A percentile compares a stretch with the other conserved stretches of the same genome.
Conservation (phyloP, 2,113 vertebrate species). For the Leucoraja erinaceus region DNA sequence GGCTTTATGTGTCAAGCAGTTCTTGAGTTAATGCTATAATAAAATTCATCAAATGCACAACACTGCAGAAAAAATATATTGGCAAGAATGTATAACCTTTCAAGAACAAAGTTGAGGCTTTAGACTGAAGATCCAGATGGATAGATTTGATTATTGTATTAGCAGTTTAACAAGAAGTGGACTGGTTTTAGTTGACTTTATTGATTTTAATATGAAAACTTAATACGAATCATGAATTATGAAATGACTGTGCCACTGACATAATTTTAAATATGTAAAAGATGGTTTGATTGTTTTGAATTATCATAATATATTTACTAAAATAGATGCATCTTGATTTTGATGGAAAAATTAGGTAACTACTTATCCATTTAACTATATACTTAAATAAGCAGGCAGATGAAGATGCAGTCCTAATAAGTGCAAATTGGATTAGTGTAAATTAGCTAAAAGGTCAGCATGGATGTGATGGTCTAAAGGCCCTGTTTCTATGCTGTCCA, state of each 20-base stretch:
- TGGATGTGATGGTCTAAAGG: too few relatives aligned
- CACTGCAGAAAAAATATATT: background rate
- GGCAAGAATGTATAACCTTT: too few relatives aligned
- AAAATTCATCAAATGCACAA: background rate
- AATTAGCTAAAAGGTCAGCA: too few relatives aligned
- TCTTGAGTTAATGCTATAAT: background rate
- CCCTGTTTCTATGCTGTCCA: too few relatives aligned
- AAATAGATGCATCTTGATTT: conserved; percentile 11
- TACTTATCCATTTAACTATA: too few relatives aligned
- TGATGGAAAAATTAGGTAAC: too few relatives aligned
- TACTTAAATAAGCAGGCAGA: too few relatives aligned
- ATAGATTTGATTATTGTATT: background rate
- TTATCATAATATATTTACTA: conserved; percentile 31
- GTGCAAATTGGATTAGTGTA: too few relatives aligned
- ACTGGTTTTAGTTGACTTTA: background rate
- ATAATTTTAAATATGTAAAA: conserved; percentile 33
- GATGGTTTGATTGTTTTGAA: conserved; percentile 16
- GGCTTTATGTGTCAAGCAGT: background rate
- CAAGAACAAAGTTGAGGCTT: background rate
- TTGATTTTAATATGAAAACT: background rate
- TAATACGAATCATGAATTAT: conserved; percentile 44
- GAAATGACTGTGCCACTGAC: conserved; percentile 44
- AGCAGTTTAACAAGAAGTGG: background rate
- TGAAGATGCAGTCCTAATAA: too few relatives aligned
- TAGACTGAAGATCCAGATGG: background rate